These are phyloP conservation scores for Watsonalla binaria DNA, from an alignment of 2,888 invertebrate species.

Conservation along the genomic window DNA sequence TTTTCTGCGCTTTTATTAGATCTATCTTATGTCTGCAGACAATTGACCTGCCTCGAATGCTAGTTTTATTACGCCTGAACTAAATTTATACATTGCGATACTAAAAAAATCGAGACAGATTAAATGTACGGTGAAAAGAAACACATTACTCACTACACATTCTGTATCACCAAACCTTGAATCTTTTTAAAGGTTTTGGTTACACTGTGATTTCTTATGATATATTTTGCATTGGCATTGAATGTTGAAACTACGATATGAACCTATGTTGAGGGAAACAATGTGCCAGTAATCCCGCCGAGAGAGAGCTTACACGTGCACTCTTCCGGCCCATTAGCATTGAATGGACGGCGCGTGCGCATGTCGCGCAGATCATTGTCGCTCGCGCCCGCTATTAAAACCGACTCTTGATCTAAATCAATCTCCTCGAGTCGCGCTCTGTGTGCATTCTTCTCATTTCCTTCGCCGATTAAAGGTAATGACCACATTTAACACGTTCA, in stretches of 20 bases:
- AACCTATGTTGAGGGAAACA: conserved; percentile 43
- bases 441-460: conserved; percentile 60
- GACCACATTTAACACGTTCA: conserved; percentile 60
- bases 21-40: too few species aligned
- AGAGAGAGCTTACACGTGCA: conserved; percentile 62
- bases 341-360: conserved; percentile 67
- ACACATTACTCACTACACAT: too few species aligned
- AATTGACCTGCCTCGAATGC: too few species aligned
- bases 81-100: too few species aligned
- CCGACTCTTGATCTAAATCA: conserved; percentile 60
- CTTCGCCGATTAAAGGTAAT: conserved; percentile 60
- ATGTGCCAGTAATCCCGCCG: conserved; percentile 46
- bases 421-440: conserved; percentile 45
- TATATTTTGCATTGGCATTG: conserved; percentile 13
- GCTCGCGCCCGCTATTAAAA: conserved; percentile 46
- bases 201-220: background rate
- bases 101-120: too few species aligned
- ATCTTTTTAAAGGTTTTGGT: background rate
- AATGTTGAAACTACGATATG: conserved; percentile 42
- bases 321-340: conserved; percentile 75
- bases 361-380: conserved; percentile 60
- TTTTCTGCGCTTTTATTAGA: too few species aligned
- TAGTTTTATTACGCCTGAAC: too few species aligned
- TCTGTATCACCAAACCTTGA: too few species aligned
- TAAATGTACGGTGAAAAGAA: too few species aligned